Conservation (phyloP, 2,797 vertebrate genomes). For the Enteromius treurensis region DNA sequence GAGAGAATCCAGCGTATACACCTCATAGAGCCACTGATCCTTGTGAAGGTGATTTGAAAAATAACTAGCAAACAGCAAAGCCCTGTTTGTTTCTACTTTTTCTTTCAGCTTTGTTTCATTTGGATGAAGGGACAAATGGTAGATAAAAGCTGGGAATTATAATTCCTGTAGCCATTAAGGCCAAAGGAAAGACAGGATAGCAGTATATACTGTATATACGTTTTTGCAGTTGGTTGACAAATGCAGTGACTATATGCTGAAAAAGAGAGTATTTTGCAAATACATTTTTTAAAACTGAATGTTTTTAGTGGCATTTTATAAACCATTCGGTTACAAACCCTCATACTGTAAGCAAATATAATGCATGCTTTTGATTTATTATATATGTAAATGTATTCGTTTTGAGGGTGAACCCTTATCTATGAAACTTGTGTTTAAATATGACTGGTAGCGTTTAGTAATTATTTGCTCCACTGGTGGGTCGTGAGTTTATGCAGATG, state of each 20-base stretch:
- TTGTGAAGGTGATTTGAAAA: constrained; percentile 25
- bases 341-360: background rate
- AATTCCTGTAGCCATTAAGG: constrained; percentile 50
- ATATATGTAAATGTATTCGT: background rate
- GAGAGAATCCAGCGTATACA: constrained; percentile 11
- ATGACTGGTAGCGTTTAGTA: constrained; percentile 4
- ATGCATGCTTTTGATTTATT: background rate
- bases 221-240: constrained; percentile 6
- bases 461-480: constrained; percentile 2
- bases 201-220: background rate
- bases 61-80: background rate
- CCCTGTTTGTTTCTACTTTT: background rate
- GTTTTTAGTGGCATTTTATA: background rate
- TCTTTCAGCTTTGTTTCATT: constrained; percentile 37
- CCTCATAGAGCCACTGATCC: constrained; percentile 24
- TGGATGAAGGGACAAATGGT: constrained; percentile 37
- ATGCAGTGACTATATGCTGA: background rate
- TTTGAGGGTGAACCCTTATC: background rate
- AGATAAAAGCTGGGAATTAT: constrained; percentile 53
- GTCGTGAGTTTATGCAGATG: constrained; percentile 10
- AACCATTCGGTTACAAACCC: background rate
- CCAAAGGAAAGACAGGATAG: background rate
- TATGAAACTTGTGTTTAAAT: constrained; percentile 10
- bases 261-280: constrained; percentile 4
- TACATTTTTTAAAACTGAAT: background rate